Conservation (phyloP, 2,888 invertebrate species). For the Nephrotoma appendiculata region DNA sequence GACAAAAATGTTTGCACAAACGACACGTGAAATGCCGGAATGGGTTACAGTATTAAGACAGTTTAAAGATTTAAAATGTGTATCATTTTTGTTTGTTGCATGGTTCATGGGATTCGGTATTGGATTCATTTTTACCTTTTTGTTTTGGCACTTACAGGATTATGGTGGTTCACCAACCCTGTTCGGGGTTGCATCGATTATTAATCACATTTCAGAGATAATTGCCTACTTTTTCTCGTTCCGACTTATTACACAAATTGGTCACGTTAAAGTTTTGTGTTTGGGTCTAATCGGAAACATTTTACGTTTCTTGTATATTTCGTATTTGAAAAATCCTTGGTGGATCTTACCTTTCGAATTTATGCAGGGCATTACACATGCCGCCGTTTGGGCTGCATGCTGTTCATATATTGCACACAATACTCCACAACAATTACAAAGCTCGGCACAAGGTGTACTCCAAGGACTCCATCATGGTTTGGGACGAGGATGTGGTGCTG, state of each 20-base stretch:
- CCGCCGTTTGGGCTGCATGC: conserved; percentile 97
- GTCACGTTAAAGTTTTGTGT: conserved; percentile 81
- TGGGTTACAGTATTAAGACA: conserved; percentile 86
- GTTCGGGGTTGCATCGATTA: conserved; percentile 95
- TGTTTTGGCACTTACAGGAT: conserved; percentile 97
- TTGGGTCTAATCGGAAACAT: conserved; percentile 89
- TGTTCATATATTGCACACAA: conserved; percentile 97
- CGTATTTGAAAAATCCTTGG: conserved; percentile 90
- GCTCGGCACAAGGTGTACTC: conserved; percentile 85
- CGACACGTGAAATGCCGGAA: conserved; percentile 78
- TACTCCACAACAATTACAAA: conserved; percentile 76
- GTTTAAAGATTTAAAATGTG: conserved; percentile 80
- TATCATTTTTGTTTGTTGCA: conserved; percentile 85
- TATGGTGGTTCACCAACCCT: conserved; percentile 93
- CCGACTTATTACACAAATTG: conserved; percentile 83
- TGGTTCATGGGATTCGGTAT: conserved; percentile 99
- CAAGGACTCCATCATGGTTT: conserved; percentile 92
- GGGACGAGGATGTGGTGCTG: conserved; percentile 92
- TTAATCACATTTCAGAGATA: conserved; percentile 97
- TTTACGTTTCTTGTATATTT: conserved; percentile 88
- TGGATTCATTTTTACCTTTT: conserved; percentile 95
- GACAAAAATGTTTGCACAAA: conserved; percentile 86
- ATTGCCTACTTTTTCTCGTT: conserved; percentile 98
- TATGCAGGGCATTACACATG: conserved; percentile 92
- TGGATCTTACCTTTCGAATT: conserved; percentile 98